Conservation (phyloP, 2,797 vertebrate species). For the Remorina albescens region DNA sequence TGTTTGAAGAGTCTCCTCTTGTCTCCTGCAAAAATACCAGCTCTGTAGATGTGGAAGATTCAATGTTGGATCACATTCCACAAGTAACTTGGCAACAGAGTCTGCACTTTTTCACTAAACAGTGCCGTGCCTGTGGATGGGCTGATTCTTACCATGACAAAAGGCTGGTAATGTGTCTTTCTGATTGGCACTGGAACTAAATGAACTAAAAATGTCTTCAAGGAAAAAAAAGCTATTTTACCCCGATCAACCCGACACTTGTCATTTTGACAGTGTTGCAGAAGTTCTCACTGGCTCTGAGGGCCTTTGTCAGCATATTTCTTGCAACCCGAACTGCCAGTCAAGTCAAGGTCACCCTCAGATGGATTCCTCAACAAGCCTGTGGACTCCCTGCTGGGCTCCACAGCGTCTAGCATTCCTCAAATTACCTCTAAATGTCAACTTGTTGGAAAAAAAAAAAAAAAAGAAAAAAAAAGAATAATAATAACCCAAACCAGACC, state of each 20-base stretch:
- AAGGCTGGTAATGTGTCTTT: conserved; percentile 42
- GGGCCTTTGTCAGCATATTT: conserved; percentile 38
- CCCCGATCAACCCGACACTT: conserved; percentile 14
- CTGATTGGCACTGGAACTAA: conserved; percentile 48
- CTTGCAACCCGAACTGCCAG: conserved; percentile 39
- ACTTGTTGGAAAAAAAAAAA: not conserved
- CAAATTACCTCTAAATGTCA: conserved; percentile 32
- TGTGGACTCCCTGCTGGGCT: conserved; percentile 56
- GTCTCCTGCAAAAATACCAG: conserved; percentile 37
- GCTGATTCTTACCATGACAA: conserved; percentile 40
- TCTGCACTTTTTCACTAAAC: conserved; percentile 32
- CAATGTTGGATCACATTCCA: conserved; percentile 43
- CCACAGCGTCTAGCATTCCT: conserved; percentile 27
- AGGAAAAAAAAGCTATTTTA: conserved; percentile 1
- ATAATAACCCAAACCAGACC: conserved; percentile 9
- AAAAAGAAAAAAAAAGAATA: conserved; percentile 6
- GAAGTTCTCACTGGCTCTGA: conserved; percentile 9
- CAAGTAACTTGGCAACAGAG: conserved; percentile 24
- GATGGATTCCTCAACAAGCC: conserved; percentile 39
- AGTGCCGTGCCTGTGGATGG: conserved; percentile 35
- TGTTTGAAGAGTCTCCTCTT: conserved; percentile 7
- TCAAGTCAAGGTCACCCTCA: conserved; percentile 66
- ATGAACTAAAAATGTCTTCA: not conserved
- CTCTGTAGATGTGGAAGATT: conserved; percentile 31
- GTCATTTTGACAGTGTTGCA: conserved; percentile 30